Conservation (phyloP, 2,113 vertebrate genomes). For the Carassius carassius region DNA sequence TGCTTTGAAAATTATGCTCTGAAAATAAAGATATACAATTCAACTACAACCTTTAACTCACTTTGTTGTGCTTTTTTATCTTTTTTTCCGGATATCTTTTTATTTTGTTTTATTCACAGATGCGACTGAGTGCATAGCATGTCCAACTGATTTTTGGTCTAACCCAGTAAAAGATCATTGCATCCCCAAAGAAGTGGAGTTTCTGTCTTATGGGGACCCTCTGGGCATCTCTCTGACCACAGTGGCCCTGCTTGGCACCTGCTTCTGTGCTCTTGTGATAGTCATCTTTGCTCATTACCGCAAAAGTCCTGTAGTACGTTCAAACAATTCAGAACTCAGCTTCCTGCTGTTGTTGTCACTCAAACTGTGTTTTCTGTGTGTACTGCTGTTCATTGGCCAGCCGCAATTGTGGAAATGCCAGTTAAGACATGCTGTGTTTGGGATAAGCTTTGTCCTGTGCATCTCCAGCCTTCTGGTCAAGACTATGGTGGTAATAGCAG, state of each 20-base stretch:
- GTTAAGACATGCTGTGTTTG: too few species aligned
- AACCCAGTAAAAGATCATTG: slow-evolving; percentile 35
- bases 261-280: slow-evolving; percentile 47
- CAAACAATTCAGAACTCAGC: too few species aligned
- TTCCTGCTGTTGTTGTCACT: too few species aligned
- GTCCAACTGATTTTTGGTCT: slow-evolving; percentile 58
- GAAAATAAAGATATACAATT: too few species aligned
- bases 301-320: neutral
- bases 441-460: too few species aligned
- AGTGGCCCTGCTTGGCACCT: slow-evolving; percentile 51
- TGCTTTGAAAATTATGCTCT: too few species aligned
- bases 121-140: slow-evolving; percentile 40
- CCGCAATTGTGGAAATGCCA: too few species aligned
- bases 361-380: too few species aligned
- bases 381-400: too few species aligned
- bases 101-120: slow-evolving; percentile 34
- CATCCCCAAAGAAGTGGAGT: neutral
- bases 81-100: neutral
- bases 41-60: too few species aligned
- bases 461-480: too few species aligned
- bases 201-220: neutral
- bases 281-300: slow-evolving; percentile 57
- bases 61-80: neutral
- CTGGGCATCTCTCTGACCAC: slow-evolving; percentile 11
- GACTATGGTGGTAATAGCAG: too few species aligned